Evolutionary conservation across 2,113 vertebrate species (phyloP).

Genomic region (Alectura lathami): DNA sequence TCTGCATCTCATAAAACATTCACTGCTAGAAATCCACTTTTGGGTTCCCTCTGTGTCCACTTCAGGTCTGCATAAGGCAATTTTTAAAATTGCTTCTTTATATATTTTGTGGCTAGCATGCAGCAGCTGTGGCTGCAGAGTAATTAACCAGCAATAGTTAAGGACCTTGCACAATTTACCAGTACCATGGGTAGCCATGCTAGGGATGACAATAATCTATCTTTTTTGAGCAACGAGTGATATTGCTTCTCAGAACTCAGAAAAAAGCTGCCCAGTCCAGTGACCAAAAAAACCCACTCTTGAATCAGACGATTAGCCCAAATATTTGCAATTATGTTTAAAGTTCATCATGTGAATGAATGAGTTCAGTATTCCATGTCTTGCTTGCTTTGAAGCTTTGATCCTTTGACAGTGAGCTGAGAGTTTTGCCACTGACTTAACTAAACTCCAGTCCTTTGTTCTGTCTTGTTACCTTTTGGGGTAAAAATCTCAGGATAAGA

Average conservation of each 20-base stretch:
- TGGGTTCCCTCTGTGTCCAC: neutral
- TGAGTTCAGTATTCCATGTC: neutral
- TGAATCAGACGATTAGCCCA: neutral
- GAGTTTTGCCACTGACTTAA: neutral
- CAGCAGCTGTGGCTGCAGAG: neutral
- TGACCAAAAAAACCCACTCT: neutral
- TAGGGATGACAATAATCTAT: neutral
- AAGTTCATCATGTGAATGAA: neutral
- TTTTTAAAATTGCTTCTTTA: neutral
- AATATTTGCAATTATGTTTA: neutral
- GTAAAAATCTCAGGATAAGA: neutral
- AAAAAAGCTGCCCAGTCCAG: neutral
- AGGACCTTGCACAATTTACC: neutral
- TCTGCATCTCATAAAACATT: neutral
- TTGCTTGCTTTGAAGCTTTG: neutral
- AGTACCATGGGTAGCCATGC: rapidly evolving
- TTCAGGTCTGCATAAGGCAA: neutral
- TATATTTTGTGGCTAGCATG: rapidly evolving
- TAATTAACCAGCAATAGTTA: neutral
- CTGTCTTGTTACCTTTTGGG: neutral
- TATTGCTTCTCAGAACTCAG: neutral
- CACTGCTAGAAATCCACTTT: neutral
- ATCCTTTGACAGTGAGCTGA: neutral
- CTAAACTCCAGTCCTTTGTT: neutral
- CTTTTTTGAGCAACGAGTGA: neutral